Conservation (phyloP, 2,888 invertebrate genomes). For the Oscheius sp. region DNA sequence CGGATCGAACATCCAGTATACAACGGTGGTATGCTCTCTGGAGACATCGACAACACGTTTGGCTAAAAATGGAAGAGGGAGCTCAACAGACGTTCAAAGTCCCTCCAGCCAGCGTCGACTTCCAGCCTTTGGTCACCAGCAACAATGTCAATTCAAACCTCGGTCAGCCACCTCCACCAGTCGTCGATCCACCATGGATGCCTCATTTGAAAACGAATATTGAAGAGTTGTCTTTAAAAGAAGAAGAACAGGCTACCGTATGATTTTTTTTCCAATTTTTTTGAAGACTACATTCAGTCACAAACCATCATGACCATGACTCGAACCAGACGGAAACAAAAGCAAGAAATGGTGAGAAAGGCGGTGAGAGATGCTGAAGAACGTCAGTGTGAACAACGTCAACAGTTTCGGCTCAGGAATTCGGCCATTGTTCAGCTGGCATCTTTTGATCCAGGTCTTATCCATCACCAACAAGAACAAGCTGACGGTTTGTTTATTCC, state of each 20-base stretch:
- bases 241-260: constrained; percentile 82
- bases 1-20: constrained; percentile 85
- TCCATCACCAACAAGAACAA: constrained; percentile 74
- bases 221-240: constrained; percentile 97
- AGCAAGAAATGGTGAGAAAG: constrained; percentile 94
- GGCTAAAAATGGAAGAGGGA: constrained; percentile 99
- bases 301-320: constrained; percentile 87
- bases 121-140: constrained; percentile 74
- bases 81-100: constrained; percentile 96
- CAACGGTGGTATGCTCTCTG: constrained; percentile 88
- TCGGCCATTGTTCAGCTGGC: constrained; percentile 94
- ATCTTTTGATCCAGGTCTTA: constrained; percentile 92
- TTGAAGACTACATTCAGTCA: constrained; percentile 52
- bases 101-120: constrained; percentile 98
- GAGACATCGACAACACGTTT: constrained; percentile 96
- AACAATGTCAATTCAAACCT: constrained; percentile 74
- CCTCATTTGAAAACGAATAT: constrained; percentile 97
- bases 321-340: constrained; percentile 97
- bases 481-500: constrained; percentile 44
- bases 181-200: constrained; percentile 94
- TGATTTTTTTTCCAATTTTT: background rate
- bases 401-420: constrained; percentile 85
- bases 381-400: constrained; percentile 77
- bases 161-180: constrained; percentile 81
- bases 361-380: constrained; percentile 95